A percentile compares a stretch with the other conserved stretches of the same genome.
These are phyloP conservation scores for Eulithis testata DNA, from an alignment of 2,888 invertebrate species.

Conservation along the genomic window DNA sequence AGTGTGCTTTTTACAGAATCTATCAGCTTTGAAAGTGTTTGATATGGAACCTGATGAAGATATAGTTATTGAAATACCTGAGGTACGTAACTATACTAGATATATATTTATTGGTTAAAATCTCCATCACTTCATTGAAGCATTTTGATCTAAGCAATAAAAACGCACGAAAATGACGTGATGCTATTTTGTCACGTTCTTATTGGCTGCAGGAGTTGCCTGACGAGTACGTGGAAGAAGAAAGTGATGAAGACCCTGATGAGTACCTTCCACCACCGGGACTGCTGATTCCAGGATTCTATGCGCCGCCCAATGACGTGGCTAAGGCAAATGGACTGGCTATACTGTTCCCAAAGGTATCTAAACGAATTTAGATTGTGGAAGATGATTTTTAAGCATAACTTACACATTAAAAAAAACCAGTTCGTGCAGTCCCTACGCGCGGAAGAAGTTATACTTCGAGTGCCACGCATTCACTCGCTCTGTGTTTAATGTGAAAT, in stretches of 20 bases:
- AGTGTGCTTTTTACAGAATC: constrained; percentile 50
- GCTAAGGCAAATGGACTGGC: constrained; percentile 75
- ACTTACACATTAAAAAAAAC: too few species aligned
- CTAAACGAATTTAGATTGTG: not conserved
- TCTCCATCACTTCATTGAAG: too few species aligned
- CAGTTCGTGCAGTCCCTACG: too few species aligned
- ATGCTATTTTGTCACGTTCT: not conserved
- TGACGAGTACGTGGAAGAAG: constrained; percentile 55
- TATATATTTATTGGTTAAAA: too few species aligned
- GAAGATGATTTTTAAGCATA: too few species aligned
- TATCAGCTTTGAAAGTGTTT: constrained; percentile 58
- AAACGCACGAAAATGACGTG: too few species aligned
- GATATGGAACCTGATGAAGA: constrained; percentile 55
- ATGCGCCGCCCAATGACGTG: constrained; percentile 73
- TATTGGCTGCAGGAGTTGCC: constrained; percentile 50
- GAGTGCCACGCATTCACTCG: too few species aligned
- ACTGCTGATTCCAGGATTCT: constrained; percentile 71
- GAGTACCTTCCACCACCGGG: constrained; percentile 74
- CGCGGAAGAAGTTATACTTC: too few species aligned
- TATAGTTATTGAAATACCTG: constrained; percentile 56
- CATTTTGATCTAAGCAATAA: too few species aligned
- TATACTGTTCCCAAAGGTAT: constrained; percentile 70
- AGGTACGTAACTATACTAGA: constrained; percentile 49
- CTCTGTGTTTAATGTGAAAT: too few species aligned
- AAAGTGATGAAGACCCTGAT: constrained; percentile 56